Conservation (phyloP, 2,888 invertebrate species). For the Idaea dimidiata region DNA sequence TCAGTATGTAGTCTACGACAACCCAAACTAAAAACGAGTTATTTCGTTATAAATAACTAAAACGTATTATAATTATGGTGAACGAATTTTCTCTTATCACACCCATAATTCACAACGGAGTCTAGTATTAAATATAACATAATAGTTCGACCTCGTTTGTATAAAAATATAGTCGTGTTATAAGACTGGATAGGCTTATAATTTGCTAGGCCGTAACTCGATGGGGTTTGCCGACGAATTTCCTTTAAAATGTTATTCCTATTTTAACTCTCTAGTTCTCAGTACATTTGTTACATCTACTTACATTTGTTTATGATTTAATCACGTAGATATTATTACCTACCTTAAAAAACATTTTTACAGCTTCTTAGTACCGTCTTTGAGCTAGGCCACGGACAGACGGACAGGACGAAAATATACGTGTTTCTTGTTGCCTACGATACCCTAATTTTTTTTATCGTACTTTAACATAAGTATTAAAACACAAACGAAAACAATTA, state of each 20-base stretch:
- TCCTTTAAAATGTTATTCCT: too few species aligned
- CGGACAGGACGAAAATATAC: too few species aligned
- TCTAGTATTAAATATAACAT: conserved; percentile 65
- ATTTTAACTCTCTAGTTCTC: too few species aligned
- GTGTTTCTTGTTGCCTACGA: too few species aligned
- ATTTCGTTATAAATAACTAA: conserved; percentile 68
- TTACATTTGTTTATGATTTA: too few species aligned
- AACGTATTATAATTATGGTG: conserved; percentile 69
- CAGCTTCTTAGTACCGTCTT: too few species aligned
- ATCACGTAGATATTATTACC: too few species aligned
- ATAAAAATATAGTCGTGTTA: conserved; percentile 7
- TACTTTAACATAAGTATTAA: neutral
- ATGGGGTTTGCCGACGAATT: too few species aligned
- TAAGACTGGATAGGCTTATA: neutral
- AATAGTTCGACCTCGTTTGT: conserved; percentile 39
- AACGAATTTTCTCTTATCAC: conserved; percentile 74
- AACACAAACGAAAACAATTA: neutral
- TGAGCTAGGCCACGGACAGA: too few species aligned
- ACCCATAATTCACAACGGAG: conserved; percentile 68
- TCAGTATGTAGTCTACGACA: neutral
- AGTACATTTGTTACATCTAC: too few species aligned
- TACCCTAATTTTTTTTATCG: neutral
- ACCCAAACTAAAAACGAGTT: conserved; percentile 63
- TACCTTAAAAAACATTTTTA: too few species aligned
- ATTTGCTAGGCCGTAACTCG: neutral